A percentile compares a stretch with the other conserved stretches of the same genome.
Evolutionary conservation across 2,888 invertebrate genomes (phyloP).

Genomic region (Bugulina stolonifera): DNA sequence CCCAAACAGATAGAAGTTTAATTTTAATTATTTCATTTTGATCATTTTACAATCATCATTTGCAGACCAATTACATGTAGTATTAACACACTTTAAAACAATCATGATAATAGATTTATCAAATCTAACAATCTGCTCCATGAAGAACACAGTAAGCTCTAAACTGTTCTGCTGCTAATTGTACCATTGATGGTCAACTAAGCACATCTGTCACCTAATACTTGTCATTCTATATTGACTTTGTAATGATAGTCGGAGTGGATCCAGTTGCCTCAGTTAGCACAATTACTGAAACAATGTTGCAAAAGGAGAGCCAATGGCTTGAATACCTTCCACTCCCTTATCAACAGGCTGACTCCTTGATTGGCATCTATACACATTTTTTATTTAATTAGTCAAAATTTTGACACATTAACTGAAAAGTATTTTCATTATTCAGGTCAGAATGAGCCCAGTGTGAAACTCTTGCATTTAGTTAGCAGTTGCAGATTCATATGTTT

Average conservation of each 20-base stretch:
- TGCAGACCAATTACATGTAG: too few species aligned
- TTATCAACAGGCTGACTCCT: background rate
- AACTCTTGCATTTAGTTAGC: too few species aligned
- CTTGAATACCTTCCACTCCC: background rate
- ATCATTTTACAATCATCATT: too few species aligned
- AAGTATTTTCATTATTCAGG: too few species aligned
- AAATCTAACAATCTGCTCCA: too few species aligned
- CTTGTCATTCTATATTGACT: constrained; percentile 22
- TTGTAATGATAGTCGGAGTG: constrained; percentile 19
- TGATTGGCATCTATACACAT: constrained; percentile 15
- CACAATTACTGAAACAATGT: constrained; percentile 11
- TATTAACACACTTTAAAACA: too few species aligned
- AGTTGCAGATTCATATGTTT: too few species aligned
- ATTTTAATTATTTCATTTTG: too few species aligned
- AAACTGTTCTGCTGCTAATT: constrained; percentile 6
- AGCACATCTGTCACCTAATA: constrained; percentile 24
- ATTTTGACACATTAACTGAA: background rate
- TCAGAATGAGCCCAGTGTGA: too few species aligned
- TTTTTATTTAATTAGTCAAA: constrained; percentile 16
- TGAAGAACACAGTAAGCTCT: too few species aligned
- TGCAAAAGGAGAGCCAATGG: background rate
- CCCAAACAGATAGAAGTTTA: too few species aligned
- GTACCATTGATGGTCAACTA: background rate
- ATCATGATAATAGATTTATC: too few species aligned
- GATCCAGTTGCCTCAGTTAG: background rate